Evolutionary conservation across 2,888 invertebrate species (phyloP).

Genomic region (Dusona sp.): DNA sequence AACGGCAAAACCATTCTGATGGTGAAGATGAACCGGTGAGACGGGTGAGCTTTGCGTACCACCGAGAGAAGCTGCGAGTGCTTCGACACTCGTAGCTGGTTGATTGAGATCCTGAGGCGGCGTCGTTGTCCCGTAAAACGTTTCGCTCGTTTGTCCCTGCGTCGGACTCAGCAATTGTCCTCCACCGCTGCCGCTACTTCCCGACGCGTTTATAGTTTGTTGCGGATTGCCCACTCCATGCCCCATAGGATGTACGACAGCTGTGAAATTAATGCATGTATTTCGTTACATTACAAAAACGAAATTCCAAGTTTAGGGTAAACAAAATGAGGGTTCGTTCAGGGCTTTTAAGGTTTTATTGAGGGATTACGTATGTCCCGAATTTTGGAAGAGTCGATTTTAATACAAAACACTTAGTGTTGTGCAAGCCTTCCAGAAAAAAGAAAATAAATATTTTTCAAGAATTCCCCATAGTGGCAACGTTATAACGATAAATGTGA

Average conservation of each 20-base stretch:
- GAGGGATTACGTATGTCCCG: not conserved
- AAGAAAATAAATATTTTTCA: too few species aligned
- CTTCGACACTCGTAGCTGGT: conserved; percentile 79
- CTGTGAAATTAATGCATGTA: conserved; percentile 74
- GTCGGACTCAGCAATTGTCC: conserved; percentile 81
- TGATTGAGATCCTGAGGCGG: conserved; percentile 83
- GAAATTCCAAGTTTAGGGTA: not conserved
- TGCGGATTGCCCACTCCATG: conserved; percentile 81
- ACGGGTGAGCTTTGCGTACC: conserved; percentile 85
- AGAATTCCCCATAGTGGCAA: too few species aligned
- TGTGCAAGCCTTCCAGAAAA: too few species aligned
- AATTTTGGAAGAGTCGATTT: not conserved
- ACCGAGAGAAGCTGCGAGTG: conserved; percentile 81
- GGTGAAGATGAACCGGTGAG: conserved; percentile 85
- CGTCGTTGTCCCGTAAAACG: conserved; percentile 82
- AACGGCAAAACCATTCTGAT: conserved; percentile 85
- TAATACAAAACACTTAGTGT: not conserved
- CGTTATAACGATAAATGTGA: too few species aligned
- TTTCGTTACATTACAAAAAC: not conserved
- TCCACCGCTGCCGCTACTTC: conserved; percentile 72
- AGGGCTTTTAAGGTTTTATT: not conserved
- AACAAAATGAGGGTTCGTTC: conserved; percentile 12
- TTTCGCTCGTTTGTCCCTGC: conserved; percentile 81
- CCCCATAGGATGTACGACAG: conserved; percentile 83
- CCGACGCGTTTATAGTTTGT: conserved; percentile 77